phyloP scores from a whole-genome alignment of 2,113 vertebrate genomes.

The Cricetomys ansorgei region DNA sequence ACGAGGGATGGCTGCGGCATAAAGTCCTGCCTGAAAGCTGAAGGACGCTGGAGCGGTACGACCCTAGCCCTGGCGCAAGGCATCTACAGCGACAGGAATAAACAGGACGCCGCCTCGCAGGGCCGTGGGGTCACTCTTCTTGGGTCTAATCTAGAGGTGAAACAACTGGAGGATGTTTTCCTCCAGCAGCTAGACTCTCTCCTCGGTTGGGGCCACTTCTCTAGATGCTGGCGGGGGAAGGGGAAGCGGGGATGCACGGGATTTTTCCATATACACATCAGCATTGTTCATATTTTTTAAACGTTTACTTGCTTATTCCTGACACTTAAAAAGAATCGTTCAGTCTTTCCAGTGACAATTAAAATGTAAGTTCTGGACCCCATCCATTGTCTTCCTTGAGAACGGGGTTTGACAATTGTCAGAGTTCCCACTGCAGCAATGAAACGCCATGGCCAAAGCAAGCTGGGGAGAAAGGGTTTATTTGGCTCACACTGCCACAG shows the following conservation, averaged over 20 bases:
- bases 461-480: too few relatives aligned
- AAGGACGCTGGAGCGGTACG: neutral
- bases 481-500: too few relatives aligned
- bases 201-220: neutral
- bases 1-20: neutral
- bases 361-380: neutral
- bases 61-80: neutral
- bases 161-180: neutral
- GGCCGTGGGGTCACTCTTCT: fast-evolving
- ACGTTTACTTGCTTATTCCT: neutral
- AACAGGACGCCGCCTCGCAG: fast-evolving
- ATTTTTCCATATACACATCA: neutral
- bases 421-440: too few relatives aligned
- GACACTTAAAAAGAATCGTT: neutral
- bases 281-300: neutral
- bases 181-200: fast-evolving
- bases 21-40: neutral
- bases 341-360: neutral
- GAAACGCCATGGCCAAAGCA: too few relatives aligned
- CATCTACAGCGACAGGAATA: fast-evolving
- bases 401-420: neutral
- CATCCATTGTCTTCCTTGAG: neutral
- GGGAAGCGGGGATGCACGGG: too few relatives aligned
- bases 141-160: neutral
- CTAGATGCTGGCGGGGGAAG: fast-evolving